phyloP scores from a whole-genome alignment of 2,113 vertebrate species.

The Chaetorhynchus papuensis region DNA sequence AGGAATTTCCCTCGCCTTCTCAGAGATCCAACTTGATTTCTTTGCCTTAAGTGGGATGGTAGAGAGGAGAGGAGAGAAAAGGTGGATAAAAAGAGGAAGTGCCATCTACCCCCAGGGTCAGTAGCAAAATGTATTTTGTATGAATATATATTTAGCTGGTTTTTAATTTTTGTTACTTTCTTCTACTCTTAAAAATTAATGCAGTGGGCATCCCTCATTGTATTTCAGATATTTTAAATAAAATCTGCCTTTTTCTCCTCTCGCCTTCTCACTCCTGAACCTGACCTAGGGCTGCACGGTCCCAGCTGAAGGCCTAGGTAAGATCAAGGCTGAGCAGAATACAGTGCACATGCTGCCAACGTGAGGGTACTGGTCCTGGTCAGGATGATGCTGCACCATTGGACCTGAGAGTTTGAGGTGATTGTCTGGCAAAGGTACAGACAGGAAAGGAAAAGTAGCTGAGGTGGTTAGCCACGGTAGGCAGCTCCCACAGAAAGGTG shows the following conservation, averaged over 20 bases:
- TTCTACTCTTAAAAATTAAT: not conserved
- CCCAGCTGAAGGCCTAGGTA: not conserved
- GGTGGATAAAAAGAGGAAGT: not conserved
- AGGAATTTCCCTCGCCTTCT: not conserved
- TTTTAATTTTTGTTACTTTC: not conserved
- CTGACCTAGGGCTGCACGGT: not conserved
- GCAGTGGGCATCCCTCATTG: not conserved
- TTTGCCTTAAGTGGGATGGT: not conserved
- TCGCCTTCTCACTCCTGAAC: not conserved
- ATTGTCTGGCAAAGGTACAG: not conserved
- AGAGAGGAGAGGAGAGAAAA: not conserved
- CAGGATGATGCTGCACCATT: not conserved
- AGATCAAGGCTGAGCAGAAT: not conserved
- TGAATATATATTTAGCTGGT: not conserved
- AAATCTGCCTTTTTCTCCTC: not conserved
- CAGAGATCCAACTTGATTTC: not conserved
- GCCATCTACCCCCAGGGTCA: not conserved
- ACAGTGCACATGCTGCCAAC: rapidly evolving
- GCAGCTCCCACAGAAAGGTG: not conserved
- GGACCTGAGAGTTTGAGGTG: not conserved
- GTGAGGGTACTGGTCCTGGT: not conserved
- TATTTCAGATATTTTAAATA: not conserved
- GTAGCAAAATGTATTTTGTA: not conserved
- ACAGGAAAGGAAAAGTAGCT: not conserved
- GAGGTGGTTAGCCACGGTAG: not conserved